Evolutionary conservation across 1,140 invertebrate species (phyloP).

Genomic region (Calycopis cecrops): DNA sequence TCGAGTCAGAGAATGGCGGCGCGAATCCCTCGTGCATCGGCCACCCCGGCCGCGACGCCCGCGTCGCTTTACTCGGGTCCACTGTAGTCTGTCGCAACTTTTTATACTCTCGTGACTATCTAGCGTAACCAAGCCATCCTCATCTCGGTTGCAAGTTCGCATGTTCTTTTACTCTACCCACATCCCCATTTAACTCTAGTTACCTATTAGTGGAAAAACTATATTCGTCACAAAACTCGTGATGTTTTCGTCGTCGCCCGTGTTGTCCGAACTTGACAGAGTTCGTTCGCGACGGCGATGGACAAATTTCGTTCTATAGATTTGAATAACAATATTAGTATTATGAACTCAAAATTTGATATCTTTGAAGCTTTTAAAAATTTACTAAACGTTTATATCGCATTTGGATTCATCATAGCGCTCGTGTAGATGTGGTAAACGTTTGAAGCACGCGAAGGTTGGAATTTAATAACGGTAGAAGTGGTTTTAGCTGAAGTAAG

Average conservation of each 20-base stretch:
- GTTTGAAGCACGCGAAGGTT: constrained; percentile 36
- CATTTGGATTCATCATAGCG: constrained; percentile 50
- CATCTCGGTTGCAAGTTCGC: constrained; percentile 46
- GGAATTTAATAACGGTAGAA: constrained; percentile 26
- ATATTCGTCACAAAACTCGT: not conserved
- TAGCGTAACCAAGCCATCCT: constrained; percentile 52
- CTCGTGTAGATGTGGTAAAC: constrained; percentile 44
- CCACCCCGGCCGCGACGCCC: constrained; percentile 39
- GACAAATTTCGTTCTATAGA: constrained; percentile 3
- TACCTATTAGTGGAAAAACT: constrained; percentile 1
- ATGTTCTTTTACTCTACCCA: constrained; percentile 16
- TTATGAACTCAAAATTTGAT: constrained; percentile 68
- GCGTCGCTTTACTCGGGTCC: constrained; percentile 62
- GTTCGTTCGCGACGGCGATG: constrained; percentile 12
- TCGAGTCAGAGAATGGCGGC: constrained; percentile 22
- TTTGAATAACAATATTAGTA: constrained; percentile 35
- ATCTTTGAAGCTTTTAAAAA: constrained; percentile 56
- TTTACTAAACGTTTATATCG: constrained; percentile 64
- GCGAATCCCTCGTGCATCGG: constrained; percentile 37
- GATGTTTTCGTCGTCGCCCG: not conserved
- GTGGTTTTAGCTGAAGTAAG: constrained; percentile 39
- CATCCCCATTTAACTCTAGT: constrained; percentile 34
- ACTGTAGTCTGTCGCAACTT: constrained; percentile 67
- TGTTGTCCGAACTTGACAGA: not conserved
- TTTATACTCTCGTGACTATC: constrained; percentile 66